Evolutionary conservation across 2,888 invertebrate genomes (phyloP).

Genomic region (Stenolophus ochropezus): DNA sequence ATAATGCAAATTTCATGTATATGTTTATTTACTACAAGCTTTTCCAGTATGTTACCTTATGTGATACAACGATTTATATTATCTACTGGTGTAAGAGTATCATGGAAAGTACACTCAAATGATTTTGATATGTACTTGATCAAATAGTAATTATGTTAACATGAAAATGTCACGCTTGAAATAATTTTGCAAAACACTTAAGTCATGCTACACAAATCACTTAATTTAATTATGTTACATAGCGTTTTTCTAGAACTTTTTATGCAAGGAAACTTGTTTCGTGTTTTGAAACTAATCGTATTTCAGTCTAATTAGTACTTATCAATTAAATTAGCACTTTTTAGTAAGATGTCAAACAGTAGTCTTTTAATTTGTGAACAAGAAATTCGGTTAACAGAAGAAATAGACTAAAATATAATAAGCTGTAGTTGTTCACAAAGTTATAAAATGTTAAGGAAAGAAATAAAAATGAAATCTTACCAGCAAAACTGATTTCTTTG

Average conservation of each 20-base stretch:
- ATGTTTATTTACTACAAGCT: slow-evolving; percentile 3
- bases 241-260: neutral
- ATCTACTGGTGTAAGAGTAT: no score
- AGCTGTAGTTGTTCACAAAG: no score
- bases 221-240: neutral
- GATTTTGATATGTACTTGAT: no score
- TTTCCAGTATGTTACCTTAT: neutral
- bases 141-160: neutral
- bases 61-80: neutral
- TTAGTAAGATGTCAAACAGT: neutral
- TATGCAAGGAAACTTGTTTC: neutral
- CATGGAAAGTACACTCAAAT: no score
- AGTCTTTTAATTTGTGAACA: neutral
- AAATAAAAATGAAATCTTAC: no score
- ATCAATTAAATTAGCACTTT: neutral
- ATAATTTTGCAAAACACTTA: neutral
- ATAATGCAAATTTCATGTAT: slow-evolving; percentile 56
- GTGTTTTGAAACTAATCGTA: neutral
- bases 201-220: neutral
- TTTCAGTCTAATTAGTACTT: neutral
- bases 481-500: slow-evolving; percentile 88
- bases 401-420: no score
- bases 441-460: no score
- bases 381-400: neutral
- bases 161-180: neutral